Evolutionary conservation across 2,797 vertebrate species (phyloP).

Genomic region (Phrynocephalus forsythii): DNA sequence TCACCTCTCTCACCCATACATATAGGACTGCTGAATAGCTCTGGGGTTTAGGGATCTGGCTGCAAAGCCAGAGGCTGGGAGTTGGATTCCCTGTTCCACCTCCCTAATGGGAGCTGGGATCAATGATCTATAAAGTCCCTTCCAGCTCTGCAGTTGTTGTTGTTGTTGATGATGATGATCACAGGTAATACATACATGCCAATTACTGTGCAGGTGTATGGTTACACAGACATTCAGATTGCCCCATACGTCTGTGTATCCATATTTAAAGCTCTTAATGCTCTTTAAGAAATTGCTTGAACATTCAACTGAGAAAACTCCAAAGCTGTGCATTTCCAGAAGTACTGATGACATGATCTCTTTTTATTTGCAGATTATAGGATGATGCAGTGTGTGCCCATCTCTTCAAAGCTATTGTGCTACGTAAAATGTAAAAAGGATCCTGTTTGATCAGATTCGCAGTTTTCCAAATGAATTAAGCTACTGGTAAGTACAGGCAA

Average conservation of each 20-base stretch:
- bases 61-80: no score
- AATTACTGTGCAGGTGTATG: neutral
- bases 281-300: neutral
- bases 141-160: no score
- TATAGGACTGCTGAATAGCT: no score
- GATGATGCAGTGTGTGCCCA: neutral
- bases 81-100: no score
- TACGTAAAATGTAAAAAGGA: neutral
- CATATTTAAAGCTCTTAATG: neutral
- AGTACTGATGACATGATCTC: neutral
- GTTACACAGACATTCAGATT: neutral
- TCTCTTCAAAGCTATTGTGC: neutral
- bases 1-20: neutral
- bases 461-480: no score
- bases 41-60: no score
- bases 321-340: neutral
- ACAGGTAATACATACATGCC: neutral
- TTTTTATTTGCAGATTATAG: neutral
- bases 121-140: no score
- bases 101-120: no score
- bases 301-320: neutral
- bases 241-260: no score
- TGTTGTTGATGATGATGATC: no score
- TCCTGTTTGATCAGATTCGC: neutral
- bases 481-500: no score